These are phyloP conservation scores for Zelostemma sp. DNA, from an alignment of 1,140 invertebrate species.

Conservation along the genomic window DNA sequence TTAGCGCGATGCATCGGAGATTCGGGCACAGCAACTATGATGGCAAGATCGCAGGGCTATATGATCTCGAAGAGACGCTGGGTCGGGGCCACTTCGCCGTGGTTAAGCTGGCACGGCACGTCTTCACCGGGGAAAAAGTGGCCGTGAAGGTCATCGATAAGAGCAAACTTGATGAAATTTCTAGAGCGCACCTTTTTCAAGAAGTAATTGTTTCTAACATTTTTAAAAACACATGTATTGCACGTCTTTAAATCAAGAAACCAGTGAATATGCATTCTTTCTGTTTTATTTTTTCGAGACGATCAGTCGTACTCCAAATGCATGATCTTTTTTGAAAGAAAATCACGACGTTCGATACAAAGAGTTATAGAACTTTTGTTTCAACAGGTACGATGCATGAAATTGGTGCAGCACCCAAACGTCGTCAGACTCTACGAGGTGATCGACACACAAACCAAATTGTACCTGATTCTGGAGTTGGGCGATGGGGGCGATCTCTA, in stretches of 20 bases:
- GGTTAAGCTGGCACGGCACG: conserved; percentile 97
- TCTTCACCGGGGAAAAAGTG: conserved; percentile 99
- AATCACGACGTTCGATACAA: too few species aligned
- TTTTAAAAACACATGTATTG: too few species aligned
- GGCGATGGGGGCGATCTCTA: conserved; percentile 99
- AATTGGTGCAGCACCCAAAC: conserved; percentile 98
- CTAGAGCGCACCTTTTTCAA: conserved; percentile 97
- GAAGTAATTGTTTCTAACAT: too few species aligned
- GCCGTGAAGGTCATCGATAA: conserved; percentile 98
- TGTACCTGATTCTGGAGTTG: conserved; percentile 96
- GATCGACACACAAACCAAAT: conserved; percentile 97
- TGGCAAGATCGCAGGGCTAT: conserved; percentile 96
- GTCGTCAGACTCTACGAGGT: conserved; percentile 98
- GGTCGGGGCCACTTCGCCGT: conserved; percentile 98
- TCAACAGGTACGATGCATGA: conserved; percentile 98
- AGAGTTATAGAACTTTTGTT: too few species aligned
- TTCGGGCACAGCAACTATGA: conserved; percentile 73
- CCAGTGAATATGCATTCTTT: too few species aligned
- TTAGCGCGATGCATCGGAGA: conserved; percentile 61
- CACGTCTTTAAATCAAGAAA: conserved; percentile 61
- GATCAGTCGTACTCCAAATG: too few species aligned
- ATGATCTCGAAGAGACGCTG: conserved; percentile 95
- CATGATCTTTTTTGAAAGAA: too few species aligned
- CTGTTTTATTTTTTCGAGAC: too few species aligned
- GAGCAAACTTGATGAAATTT: conserved; percentile 95